Base-by-base conservation (phyloP, 2,888 invertebrate species). In the Drosophila kanekoi region DNA sequence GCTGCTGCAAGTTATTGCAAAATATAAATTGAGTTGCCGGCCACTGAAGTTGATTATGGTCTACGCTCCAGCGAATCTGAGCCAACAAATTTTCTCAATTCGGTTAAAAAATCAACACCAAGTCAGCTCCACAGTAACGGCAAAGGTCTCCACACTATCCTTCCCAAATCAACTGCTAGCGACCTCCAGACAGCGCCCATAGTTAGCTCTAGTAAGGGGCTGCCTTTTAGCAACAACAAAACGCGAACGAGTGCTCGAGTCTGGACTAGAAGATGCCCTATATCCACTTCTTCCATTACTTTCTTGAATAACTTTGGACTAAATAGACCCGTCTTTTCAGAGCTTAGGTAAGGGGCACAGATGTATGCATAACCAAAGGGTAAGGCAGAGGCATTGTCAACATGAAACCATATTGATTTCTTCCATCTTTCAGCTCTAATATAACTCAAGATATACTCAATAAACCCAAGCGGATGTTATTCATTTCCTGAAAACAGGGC, bases 1-100 rank as follows among this genome's bases (percentile, higher is more conserved):
- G 65, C 68, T 88, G 86, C 74, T 86, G 78, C 62, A 75, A 79
- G 85, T 85, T 81, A 78, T 72, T 54, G 77, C 53, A 72, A 59
- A 64, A 72, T 83, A 84, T 89, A 89, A 89, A 90, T 90, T 90
- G 89, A 90, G 90, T 90, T 89, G 84, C 86, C 75, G 89, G 90
- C 90, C 89, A 90, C 90, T 81, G 87, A 89, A 90, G 89, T 89
- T 89, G 90, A 89, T 89, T 89, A 90, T 90, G 89, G 90, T 89
- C 86, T 87, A 78, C 83, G 89, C 85, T 81, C 79, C 83, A 80
- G 51, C 78, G 87, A 86, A 88, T 82, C 87, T 78, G 71, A 80
- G 87, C 83, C 87, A 87, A 83, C 89, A 85, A 87, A 84, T 85
- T 88, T 87, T 83, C 89, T 79, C 84, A 72, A 89, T 83, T 87